Percentiles rank a stretch among this genome's conserved stretches.
Conservation (phyloP, 2,797 vertebrate genomes). For the Platyrinchus mystaceus region DNA sequence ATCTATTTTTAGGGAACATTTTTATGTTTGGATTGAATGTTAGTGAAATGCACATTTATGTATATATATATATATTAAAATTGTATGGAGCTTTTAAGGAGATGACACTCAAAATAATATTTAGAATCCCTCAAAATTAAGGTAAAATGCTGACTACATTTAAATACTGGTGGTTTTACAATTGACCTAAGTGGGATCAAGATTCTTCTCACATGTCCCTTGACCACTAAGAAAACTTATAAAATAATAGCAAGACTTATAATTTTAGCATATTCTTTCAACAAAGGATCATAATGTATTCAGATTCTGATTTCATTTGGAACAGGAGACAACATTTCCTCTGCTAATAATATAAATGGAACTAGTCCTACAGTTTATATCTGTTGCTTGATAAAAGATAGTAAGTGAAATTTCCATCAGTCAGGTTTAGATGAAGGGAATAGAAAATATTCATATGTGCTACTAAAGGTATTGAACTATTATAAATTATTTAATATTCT, state of each 20-base stretch:
- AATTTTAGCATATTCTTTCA: not conserved
- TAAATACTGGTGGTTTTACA: not conserved
- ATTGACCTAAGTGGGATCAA: not conserved
- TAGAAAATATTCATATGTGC: not conserved
- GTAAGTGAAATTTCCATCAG: not conserved
- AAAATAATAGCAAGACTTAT: not conserved
- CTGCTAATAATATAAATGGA: not conserved
- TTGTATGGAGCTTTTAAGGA: not conserved
- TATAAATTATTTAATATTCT: not conserved
- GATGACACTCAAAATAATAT: not conserved
- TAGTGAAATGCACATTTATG: not conserved
- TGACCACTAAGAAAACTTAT: not conserved
- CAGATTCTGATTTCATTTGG: not conserved
- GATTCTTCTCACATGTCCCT: not conserved
- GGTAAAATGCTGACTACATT: not conserved
- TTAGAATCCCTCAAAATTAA: not conserved
- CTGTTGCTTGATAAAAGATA: not conserved
- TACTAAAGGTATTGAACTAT: not conserved
- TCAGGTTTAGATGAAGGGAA: not conserved
- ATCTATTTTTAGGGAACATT: not conserved
- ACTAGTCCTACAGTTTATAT: not conserved
- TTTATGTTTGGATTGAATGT: slow-evolving; percentile 4
- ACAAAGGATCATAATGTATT: not conserved
- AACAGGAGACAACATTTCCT: not conserved
- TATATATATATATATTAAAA: not conserved